Evolutionary conservation across 2,797 vertebrate genomes (phyloP).

Genomic region (Mus spretus): DNA sequence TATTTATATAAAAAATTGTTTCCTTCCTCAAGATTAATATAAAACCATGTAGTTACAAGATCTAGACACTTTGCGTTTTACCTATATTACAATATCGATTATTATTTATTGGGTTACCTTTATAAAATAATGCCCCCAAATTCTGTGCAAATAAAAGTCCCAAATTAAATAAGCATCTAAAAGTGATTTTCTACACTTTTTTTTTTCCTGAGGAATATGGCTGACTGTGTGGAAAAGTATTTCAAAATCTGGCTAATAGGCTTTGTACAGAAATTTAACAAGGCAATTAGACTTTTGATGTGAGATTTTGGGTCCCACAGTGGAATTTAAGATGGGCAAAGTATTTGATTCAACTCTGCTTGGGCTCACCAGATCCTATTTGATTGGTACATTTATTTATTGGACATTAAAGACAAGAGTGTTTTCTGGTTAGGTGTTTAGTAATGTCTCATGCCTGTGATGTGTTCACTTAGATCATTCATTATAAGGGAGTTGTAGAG

Average conservation of each 20-base stretch:
- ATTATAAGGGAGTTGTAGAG: neutral
- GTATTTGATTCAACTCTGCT: neutral
- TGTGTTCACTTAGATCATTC: neutral
- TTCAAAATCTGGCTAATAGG: neutral
- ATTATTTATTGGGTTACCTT: neutral
- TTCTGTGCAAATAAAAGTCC: neutral
- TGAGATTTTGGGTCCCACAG: neutral
- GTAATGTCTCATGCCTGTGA: neutral
- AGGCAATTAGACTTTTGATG: neutral
- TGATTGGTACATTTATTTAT: neutral
- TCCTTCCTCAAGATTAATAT: neutral
- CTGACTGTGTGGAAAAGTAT: neutral
- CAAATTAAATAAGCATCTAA: neutral
- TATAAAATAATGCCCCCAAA: neutral
- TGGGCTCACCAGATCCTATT: neutral
- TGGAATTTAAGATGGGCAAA: neutral
- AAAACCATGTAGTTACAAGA: neutral
- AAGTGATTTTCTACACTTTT: neutral
- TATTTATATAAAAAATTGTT: neutral
- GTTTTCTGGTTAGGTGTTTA: neutral
- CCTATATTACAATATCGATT: neutral
- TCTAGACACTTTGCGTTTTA: neutral
- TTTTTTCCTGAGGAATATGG: neutral
- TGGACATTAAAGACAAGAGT: neutral
- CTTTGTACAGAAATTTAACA: neutral